Evolutionary conservation across 2,797 vertebrate species (phyloP).

Genomic region (Protosalanx chinensis): DNA sequence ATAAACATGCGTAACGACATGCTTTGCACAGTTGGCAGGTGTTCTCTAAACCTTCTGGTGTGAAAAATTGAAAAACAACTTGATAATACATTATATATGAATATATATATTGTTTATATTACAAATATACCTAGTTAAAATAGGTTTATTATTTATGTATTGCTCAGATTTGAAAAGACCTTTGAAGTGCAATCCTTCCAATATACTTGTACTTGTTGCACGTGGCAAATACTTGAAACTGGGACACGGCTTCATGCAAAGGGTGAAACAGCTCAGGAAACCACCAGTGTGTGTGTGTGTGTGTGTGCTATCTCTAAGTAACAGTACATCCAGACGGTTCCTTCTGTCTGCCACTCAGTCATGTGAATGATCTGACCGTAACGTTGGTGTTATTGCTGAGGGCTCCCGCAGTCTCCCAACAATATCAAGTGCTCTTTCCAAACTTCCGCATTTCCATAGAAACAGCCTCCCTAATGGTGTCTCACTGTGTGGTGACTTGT

Average conservation of each 20-base stretch:
- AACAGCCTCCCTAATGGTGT: constrained; percentile 28
- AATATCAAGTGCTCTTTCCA: constrained; percentile 10
- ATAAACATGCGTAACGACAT: constrained; percentile 15
- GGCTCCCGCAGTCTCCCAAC: neutral
- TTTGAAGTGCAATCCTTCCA: too few relatives aligned
- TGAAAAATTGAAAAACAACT: neutral
- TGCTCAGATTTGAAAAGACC: too few relatives aligned
- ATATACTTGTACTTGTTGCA: too few relatives aligned
- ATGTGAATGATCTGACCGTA: neutral
- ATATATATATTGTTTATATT: too few relatives aligned
- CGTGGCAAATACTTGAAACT: too few relatives aligned
- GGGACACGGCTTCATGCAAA: too few relatives aligned
- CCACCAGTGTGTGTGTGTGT: constrained; percentile 16
- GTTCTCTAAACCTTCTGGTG: neutral
- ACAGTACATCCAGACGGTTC: constrained; percentile 35
- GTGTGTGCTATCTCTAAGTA: constrained; percentile 43
- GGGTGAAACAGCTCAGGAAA: constrained; percentile 54
- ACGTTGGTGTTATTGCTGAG: neutral
- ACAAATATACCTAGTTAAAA: too few relatives aligned
- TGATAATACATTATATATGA: too few relatives aligned
- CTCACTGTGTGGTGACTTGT: constrained; percentile 5
- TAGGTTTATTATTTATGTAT: too few relatives aligned
- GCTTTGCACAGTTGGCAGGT: neutral
- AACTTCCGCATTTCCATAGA: constrained; percentile 32
- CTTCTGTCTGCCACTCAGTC: constrained; percentile 31